These are phyloP conservation scores for Drosophila watanabei DNA, from an alignment of 1,140 invertebrate species.

Conservation along the genomic window DNA sequence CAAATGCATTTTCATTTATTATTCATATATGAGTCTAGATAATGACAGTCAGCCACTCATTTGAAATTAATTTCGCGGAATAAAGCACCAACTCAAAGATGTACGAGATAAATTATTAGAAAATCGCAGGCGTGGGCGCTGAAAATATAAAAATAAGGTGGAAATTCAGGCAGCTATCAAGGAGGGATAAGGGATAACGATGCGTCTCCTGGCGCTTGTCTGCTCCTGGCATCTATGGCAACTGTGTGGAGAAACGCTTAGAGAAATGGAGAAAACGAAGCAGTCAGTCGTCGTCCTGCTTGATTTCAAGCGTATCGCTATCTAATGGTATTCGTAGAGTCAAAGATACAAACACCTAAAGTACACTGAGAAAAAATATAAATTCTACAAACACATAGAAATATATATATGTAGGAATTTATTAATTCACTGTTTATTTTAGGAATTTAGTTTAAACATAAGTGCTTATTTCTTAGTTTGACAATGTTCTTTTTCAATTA, in stretches of 20 bases:
- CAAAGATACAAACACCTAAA: constrained; percentile 23
- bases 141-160: not conserved
- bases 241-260: constrained; percentile 5
- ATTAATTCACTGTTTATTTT: too few species aligned
- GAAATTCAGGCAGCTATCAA: not conserved
- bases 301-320: constrained; percentile 72
- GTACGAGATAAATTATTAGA: constrained; percentile 20
- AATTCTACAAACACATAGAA: not conserved
- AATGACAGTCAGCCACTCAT: constrained; percentile 70
- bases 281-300: constrained; percentile 12
- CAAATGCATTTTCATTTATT: constrained; percentile 68
- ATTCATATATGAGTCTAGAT: constrained; percentile 63
- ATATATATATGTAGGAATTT: too few species aligned
- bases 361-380: constrained; percentile 10
- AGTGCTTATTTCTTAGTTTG: too few species aligned
- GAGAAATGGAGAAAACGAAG: constrained; percentile 16
- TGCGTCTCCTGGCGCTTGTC: constrained; percentile 32
- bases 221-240: constrained; percentile 55
- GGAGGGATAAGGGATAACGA: constrained; percentile 6
- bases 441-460: too few species aligned
- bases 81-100: constrained; percentile 44
- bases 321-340: constrained; percentile 44
- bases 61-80: constrained; percentile 82
- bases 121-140: not conserved
- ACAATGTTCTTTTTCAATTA: too few species aligned